Evolutionary conservation across 2,797 vertebrate species (phyloP), one percentile per base, ranked within the genome.

Genomic region (Sebastes hubbsi): DNA sequence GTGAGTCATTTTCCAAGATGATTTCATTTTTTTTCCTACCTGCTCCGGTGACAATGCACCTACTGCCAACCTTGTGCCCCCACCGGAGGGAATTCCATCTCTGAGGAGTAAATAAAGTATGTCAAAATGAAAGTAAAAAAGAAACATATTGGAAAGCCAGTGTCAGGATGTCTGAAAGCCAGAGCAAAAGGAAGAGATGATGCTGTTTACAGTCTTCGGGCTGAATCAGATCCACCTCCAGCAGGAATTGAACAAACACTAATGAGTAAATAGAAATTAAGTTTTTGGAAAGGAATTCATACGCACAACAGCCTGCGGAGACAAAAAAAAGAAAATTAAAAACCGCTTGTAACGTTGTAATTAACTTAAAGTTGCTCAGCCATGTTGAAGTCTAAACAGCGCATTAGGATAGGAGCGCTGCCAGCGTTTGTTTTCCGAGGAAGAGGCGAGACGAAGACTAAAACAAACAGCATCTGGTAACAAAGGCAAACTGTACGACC

Each of bases 391-490:
- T 83, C 52, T 72, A 30, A 86, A 84, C n/a, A 80, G 75, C 22
- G 0, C 78, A 61, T 84, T 11, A 49, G 69, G 75, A 75, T 67
- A 78, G 24, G 25, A 12, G 58, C 79, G 46, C 77, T 72, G 29
- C 80, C 82, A 74, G 27, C 9, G 42, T 89, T 86, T 86, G 80
- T 85, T 91, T 90, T 76, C 61, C 14, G 20, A 84, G 66, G 75
- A 74, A 70, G 59, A 42, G 59, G 62, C 1, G 27, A 85, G 72
- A 86, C 27, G 64, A 86, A 84, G 72, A 42, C 71, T 60, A 60
- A 92, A 88, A 78, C 85, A 90, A 91, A 91, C 84, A 86, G 89
- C 88, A 89, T 93, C 90, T 93, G 88, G 86, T 91, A 91, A 90
- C 91, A 91, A 90, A 94, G 88, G 58, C 83, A 83, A 90, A 90